Conservation (phyloP, 2,113 vertebrate genomes). For the Copsychus sechellarum region DNA sequence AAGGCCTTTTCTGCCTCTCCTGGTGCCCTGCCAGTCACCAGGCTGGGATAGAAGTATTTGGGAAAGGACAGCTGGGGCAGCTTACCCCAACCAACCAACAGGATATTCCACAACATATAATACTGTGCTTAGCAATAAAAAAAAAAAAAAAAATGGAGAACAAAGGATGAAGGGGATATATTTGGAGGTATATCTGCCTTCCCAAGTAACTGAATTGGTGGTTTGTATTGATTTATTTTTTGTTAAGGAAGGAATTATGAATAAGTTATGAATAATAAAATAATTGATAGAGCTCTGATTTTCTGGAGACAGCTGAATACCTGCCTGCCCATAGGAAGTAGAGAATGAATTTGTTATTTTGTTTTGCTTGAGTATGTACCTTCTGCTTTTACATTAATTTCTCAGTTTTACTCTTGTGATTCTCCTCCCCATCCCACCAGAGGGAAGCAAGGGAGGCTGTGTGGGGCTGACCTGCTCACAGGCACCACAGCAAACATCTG, state of each 20-base stretch:
- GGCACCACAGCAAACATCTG: background rate
- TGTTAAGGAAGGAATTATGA: too few species aligned
- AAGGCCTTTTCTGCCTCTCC: background rate
- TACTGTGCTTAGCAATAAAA: background rate
- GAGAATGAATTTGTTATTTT: background rate
- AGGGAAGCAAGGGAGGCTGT: accelerated
- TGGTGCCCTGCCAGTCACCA: accelerated
- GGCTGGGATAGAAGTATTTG: accelerated
- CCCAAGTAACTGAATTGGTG: too few species aligned
- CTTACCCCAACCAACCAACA: background rate
- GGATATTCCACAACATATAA: background rate
- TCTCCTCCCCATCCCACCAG: background rate
- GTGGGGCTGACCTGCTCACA: background rate
- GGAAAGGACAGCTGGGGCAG: background rate
- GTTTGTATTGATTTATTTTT: too few species aligned
- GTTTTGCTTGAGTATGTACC: background rate
- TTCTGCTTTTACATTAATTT: background rate
- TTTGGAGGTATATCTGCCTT: background rate
- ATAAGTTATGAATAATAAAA: too few species aligned
- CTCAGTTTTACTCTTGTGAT: background rate
- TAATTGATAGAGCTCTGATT: accelerated
- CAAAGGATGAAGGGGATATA: background rate
- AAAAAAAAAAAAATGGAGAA: background rate
- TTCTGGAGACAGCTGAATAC: background rate
- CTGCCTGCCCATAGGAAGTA: accelerated